Evolutionary conservation across 2,888 invertebrate species (phyloP).

Genomic region (Andricus curvator): DNA sequence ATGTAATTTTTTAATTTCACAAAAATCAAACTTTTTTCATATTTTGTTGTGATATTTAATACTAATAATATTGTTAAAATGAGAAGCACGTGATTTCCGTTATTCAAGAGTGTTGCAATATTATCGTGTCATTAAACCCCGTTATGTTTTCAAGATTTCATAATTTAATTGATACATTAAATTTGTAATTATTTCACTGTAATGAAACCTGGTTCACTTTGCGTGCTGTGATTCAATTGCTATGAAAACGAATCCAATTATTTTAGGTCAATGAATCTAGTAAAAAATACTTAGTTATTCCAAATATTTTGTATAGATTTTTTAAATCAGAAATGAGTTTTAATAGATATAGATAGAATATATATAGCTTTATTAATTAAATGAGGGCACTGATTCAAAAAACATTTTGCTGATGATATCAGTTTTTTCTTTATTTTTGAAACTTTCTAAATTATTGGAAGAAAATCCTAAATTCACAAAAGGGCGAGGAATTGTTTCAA

Average conservation of each 20-base stretch:
- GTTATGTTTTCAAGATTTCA: conserved; percentile 20
- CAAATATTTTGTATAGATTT: too few relatives aligned
- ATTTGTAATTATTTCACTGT: not conserved
- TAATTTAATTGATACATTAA: conserved; percentile 19
- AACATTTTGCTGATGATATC: too few relatives aligned
- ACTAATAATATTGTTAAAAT: not conserved
- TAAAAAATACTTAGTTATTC: not conserved
- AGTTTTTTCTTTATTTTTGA: too few relatives aligned
- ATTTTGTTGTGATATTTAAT: not conserved
- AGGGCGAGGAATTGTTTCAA: too few relatives aligned
- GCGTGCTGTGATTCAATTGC: not conserved
- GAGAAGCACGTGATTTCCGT: not conserved
- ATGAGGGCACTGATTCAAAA: too few relatives aligned
- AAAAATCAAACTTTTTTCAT: not conserved
- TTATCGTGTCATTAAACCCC: conserved; percentile 7
- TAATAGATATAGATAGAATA: too few relatives aligned
- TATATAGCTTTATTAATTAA: too few relatives aligned
- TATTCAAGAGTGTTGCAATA: not conserved
- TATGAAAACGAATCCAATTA: not conserved
- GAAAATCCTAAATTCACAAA: too few relatives aligned
- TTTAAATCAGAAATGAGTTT: too few relatives aligned
- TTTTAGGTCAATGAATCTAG: not conserved
- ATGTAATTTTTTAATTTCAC: too few relatives aligned
- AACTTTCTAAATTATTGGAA: too few relatives aligned
- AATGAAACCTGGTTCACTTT: not conserved